Base-by-base conservation (phyloP, 2,113 vertebrate genomes). In the Aptenodytes patagonicus region DNA sequence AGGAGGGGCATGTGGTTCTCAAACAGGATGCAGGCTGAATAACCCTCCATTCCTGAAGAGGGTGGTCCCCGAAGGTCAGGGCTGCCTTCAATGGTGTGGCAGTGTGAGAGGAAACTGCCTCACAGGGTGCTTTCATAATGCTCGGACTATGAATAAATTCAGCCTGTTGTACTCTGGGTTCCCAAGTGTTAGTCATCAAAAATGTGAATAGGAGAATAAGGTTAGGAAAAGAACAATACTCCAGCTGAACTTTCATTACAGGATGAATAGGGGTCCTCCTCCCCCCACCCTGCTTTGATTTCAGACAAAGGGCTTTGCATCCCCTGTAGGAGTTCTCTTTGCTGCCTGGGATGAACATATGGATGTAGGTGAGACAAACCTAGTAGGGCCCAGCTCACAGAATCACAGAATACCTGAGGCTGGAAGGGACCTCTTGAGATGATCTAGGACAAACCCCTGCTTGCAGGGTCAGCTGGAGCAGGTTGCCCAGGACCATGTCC, bases 11-110 rank as follows among this genome's bases (percentile, higher is more conserved):
- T 87, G 89, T 78, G 91, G 62, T 10, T 92, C 86, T 87, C 57
- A 91, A 77, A 97, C 91, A 97, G 96, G 97, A 98, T 95, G 96
- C 94, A 94, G 93, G 65, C 87, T 94, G 90, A 95, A 96, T 97
- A 94, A 89, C 79, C 89, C 71, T 91, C 90, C 94, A 96, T 97
- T 97, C 95, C 87, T 96, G 90, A 87, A 75, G 58, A 90, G 90
- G 96, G 94, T 95, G 96, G 92, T 97, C 97, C 97, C 70, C 5
- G 0, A 92, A 97, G 97, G 96, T 97, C 96, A 97, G 76, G 81
- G 93, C 93, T 94, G 94, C 86, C 97, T 94, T 97, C 92, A 95
- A 79, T 94, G 96, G 81, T 68, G 84, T 71, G 94, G 71, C 89
- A 64, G 85, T 3, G 3, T 28, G 78, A 98, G 95, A 97, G 96